Evolutionary conservation across 1,140 invertebrate species (phyloP).

Genomic region (Drosophila orosa): DNA sequence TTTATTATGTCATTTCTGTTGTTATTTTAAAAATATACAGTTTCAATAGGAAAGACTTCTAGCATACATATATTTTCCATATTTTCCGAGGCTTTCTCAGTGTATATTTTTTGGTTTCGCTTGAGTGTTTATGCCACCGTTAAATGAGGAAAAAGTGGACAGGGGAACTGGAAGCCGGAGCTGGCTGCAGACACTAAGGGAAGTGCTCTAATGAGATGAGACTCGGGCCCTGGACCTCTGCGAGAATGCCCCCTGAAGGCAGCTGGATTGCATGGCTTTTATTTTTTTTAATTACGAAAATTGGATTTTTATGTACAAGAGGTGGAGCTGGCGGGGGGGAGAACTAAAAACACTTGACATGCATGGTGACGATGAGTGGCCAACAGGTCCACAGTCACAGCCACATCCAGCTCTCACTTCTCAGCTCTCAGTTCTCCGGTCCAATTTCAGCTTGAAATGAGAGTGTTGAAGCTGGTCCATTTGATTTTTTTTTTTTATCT

Average conservation of each 20-base stretch:
- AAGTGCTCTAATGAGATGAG: constrained; percentile 77
- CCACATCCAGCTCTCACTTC: constrained; percentile 12
- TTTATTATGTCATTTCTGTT: background rate
- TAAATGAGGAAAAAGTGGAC: constrained; percentile 21
- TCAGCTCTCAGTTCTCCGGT: background rate
- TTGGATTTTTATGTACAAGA: constrained; percentile 76
- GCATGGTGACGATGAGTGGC: constrained; percentile 66
- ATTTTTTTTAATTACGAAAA: constrained; percentile 82
- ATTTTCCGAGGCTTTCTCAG: background rate
- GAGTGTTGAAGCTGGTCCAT: constrained; percentile 52
- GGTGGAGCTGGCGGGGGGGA: background rate
- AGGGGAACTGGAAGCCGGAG: background rate
- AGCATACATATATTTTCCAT: background rate
- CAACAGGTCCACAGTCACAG: constrained; percentile 18
- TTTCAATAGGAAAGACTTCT: background rate
- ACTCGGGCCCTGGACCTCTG: constrained; percentile 37
- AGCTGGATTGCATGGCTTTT: constrained; percentile 53
- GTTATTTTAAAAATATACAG: background rate
- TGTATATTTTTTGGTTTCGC: constrained; percentile 27
- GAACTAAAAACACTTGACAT: constrained; percentile 72
- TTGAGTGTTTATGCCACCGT: constrained; percentile 69
- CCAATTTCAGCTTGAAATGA: constrained; percentile 19
- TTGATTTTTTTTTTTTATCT: constrained; percentile 68
- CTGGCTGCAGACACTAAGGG: constrained; percentile 17
- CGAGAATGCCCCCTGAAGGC: constrained; percentile 19